Base-by-base conservation (phyloP, 2,113 vertebrate species). In the Gadus macrocephalus region DNA sequence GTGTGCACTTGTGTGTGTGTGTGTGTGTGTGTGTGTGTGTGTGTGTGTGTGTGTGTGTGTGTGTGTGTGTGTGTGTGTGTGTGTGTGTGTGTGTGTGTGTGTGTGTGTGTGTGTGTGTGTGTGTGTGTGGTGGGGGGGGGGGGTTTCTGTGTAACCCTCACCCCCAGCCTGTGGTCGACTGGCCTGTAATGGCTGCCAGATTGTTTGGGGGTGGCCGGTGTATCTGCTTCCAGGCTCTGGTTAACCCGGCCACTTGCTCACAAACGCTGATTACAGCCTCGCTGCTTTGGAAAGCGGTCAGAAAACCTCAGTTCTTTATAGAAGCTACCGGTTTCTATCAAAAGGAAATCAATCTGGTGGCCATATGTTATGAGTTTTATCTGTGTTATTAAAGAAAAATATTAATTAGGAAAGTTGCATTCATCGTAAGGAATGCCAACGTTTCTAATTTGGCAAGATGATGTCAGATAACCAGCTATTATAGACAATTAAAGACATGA, bases 131-230 rank as follows among this genome's bases (percentile, higher is more conserved):
- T 1, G 20, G 20, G 20, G 20, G 20, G 20, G 20, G 20, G 20
- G 20, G 77, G 84, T 82, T 81, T 81, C 74, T 42, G 7, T 20
- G 74, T 79, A 85, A 81, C 77, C 83, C 78, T 49, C 78, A 69
- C 67, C 74, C 79, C 84, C 71, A n/a, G 17, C 79, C 81, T 79
- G 77, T 80, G 79, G 81, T 82, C 83, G 79, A 77, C 78, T 83
- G 85, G 76, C 80, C 82, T 85, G 82, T 90, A 90, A 92, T 91
- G 70, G 87, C 80, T 85, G 84, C 87, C 91, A 92, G 89, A 90
- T 91, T 91, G 80, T 82, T 86, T 85, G 42, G 42, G 83, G 88
- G 81, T 84, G 86, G 82, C 84, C 72, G 69, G 79, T 68, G 66
- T 86, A 83, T 87, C 75, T 83, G 66, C 76, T 22, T 28, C 81